phyloP scores from a whole-genome alignment of 2,797 vertebrate species.

The Potorous gilbertii region DNA sequence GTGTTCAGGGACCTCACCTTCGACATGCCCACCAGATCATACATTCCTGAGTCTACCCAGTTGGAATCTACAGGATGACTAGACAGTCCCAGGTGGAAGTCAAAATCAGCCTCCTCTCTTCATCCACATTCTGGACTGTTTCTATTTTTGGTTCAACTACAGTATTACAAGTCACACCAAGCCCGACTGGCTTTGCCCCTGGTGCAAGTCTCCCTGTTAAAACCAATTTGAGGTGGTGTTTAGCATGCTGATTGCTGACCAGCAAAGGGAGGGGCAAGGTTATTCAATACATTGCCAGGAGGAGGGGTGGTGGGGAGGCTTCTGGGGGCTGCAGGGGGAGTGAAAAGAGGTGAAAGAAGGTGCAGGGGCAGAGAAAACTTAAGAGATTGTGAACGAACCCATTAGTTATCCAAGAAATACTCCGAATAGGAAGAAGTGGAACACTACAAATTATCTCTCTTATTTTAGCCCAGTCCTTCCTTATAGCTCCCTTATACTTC shows the following conservation, averaged over 20 bases:
- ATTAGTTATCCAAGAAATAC: neutral
- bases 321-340: neutral
- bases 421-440: neutral
- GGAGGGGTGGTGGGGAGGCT: neutral
- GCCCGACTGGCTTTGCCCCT: conserved; percentile 5
- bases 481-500: neutral
- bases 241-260: neutral
- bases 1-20: neutral
- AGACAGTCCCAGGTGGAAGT: neutral
- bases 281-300: neutral
- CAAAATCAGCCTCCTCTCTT: neutral
- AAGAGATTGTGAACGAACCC: neutral
- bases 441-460: neutral
- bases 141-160: conserved; percentile 42
- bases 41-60: conserved; percentile 22
- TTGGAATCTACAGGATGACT: neutral
- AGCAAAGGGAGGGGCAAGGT: conserved; percentile 14
- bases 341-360: neutral
- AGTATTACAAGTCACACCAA: conserved; percentile 8
- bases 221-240: conserved; percentile 29
- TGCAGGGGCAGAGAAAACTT: neutral
- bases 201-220: conserved; percentile 41
- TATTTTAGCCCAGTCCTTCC: neutral
- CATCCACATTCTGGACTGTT: neutral
- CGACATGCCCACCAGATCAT: neutral